phyloP scores from a whole-genome alignment of 2,113 vertebrate species.

The Gopherus flavomarginatus region DNA sequence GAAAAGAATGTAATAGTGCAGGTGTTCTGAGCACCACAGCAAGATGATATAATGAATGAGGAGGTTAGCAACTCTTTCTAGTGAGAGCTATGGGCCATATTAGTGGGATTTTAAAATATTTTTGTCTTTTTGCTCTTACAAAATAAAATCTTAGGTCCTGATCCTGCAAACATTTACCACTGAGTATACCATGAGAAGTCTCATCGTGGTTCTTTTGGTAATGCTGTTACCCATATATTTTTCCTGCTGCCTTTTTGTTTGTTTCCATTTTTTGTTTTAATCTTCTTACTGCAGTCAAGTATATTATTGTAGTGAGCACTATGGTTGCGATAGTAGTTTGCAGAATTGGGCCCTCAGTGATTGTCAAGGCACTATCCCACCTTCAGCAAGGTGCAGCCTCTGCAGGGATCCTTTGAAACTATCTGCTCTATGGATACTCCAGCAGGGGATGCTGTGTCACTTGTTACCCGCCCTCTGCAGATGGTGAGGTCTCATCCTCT shows the following conservation, averaged over 20 bases:
- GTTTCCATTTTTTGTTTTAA: conserved; percentile 37
- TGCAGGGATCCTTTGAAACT: background rate
- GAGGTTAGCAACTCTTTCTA: conserved; percentile 47
- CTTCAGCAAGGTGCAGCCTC: background rate
- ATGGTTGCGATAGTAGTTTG: background rate
- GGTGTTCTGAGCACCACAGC: conserved; percentile 63
- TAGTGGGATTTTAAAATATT: background rate
- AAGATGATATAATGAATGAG: conserved; percentile 32
- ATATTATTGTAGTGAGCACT: background rate
- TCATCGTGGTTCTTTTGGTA: background rate
- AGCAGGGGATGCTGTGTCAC: conserved; percentile 63
- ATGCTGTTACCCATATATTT: background rate
- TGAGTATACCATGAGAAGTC: background rate
- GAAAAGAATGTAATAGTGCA: conserved; percentile 65
- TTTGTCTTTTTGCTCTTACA: background rate
- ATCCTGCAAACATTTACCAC: background rate
- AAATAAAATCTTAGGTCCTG: background rate
- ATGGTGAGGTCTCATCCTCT: background rate
- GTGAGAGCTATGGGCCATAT: background rate
- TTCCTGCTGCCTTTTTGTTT: conserved; percentile 4
- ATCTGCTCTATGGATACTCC: conserved; percentile 50
- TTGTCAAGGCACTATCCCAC: background rate
- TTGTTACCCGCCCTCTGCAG: conserved; percentile 41
- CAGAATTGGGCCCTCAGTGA: rapidly evolving
- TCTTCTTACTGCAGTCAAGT: background rate